Percentiles rank a stretch among this genome's conserved stretches.
Evolutionary conservation across 1,140 invertebrate genomes (phyloP).

Genomic region (Nebria ingens): DNA sequence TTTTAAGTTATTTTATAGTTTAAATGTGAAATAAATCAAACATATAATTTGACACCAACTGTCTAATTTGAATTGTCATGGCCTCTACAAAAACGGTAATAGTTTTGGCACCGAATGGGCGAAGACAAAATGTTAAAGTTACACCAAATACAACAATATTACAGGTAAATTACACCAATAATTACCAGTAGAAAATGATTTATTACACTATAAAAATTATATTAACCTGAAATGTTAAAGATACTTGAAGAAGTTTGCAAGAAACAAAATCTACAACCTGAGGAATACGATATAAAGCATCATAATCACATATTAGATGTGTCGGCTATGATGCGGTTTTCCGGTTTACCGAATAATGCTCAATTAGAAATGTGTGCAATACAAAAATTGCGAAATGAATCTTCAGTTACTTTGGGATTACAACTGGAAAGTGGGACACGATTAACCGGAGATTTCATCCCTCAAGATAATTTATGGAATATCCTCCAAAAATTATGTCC

Average conservation of each 20-base stretch:
- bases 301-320: constrained; percentile 62
- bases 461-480: constrained; percentile 50
- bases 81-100: constrained; percentile 30
- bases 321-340: constrained; percentile 60
- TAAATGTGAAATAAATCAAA: no score
- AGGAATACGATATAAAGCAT: constrained; percentile 68
- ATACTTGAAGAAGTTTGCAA: constrained; percentile 68
- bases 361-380: constrained; percentile 63
- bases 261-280: constrained; percentile 58
- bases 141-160: constrained; percentile 58
- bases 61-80: constrained; percentile 2
- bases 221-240: constrained; percentile 37
- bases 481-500: constrained; percentile 49
- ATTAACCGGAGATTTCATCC: constrained; percentile 47
- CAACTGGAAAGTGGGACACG: constrained; percentile 60
- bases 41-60: no score
- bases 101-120: constrained; percentile 55
- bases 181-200: constrained; percentile 10
- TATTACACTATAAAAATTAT: not conserved
- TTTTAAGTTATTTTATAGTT: no score
- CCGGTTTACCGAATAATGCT: constrained; percentile 73
- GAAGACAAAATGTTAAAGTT: constrained; percentile 55
- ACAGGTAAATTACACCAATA: constrained; percentile 40
- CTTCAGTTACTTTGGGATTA: constrained; percentile 57
- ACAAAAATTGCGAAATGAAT: constrained; percentile 44